These are phyloP conservation scores for Tachyglossus aculeatus DNA, from an alignment of 2,797 vertebrate genomes.

Conservation along the genomic window DNA sequence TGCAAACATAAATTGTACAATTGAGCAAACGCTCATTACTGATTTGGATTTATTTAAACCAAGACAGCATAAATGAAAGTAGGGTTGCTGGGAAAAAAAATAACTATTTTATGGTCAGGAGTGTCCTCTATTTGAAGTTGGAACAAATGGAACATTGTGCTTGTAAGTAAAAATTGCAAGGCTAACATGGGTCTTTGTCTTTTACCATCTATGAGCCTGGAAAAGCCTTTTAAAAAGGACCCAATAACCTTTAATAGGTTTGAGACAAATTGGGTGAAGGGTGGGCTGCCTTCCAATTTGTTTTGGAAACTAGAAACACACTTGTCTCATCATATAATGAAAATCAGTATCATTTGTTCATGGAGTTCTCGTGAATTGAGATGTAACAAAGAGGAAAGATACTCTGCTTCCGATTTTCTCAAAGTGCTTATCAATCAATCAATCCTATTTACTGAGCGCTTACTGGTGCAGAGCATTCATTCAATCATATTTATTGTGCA, in stretches of 20 bases:
- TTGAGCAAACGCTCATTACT: background rate
- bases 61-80: background rate
- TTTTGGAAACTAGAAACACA: background rate
- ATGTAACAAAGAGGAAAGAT: background rate
- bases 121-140: too few species aligned
- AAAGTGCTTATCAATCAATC: too few species aligned
- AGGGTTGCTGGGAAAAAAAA: too few species aligned
- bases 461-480: too few species aligned
- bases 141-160: background rate
- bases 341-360: background rate
- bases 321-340: background rate
- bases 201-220: background rate
- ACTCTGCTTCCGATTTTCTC: too few species aligned
- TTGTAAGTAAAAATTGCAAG: background rate
- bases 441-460: too few species aligned
- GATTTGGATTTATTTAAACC: background rate
- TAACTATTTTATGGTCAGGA: background rate
- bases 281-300: background rate
- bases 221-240: too few species aligned
- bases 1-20: background rate
- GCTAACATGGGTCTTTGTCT: background rate
- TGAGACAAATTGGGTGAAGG: background rate
- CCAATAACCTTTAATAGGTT: background rate
- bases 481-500: too few species aligned
- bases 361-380: background rate